Conservation (phyloP, 2,113 vertebrate species). For the Dicerorhinus sumatrensis region DNA sequence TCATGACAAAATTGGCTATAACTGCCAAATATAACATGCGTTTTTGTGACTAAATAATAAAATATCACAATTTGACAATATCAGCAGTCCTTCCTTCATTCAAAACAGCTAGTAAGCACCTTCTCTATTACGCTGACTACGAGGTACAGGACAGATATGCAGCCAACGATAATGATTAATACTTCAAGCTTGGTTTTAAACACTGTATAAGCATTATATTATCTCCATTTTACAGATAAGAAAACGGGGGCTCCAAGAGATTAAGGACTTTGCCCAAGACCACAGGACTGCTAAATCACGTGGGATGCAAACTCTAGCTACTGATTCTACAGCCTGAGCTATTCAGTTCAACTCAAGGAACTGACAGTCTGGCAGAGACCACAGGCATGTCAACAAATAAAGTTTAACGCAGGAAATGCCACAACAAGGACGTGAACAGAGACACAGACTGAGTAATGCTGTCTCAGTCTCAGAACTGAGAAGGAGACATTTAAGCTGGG, state of each 20-base stretch:
- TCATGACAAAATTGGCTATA: slow-evolving; percentile 13
- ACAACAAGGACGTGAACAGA: neutral
- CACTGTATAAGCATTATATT: neutral
- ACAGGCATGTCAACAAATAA: neutral
- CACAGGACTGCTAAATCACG: neutral
- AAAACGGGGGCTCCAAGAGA: neutral
- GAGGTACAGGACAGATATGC: neutral
- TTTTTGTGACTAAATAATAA: slow-evolving; percentile 3
- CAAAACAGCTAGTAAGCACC: neutral
- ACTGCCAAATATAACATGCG: slow-evolving; percentile 1
- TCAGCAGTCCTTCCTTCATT: neutral
- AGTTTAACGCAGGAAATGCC: neutral
- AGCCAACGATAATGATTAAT: neutral
- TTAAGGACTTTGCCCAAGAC: neutral
- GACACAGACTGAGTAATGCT: neutral
- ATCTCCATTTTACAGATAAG: slow-evolving; percentile 25
- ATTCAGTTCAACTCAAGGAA: neutral
- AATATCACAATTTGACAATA: neutral
- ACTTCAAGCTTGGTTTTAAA: slow-evolving; percentile 43
- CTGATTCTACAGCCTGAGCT: neutral
- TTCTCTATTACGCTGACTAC: neutral
- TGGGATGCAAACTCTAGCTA: neutral
- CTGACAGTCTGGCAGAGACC: neutral
- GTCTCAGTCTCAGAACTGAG: neutral
- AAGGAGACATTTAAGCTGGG: neutral